Conservation (phyloP, 2,797 vertebrate species). For the Pteronotus mesoamericanus region DNA sequence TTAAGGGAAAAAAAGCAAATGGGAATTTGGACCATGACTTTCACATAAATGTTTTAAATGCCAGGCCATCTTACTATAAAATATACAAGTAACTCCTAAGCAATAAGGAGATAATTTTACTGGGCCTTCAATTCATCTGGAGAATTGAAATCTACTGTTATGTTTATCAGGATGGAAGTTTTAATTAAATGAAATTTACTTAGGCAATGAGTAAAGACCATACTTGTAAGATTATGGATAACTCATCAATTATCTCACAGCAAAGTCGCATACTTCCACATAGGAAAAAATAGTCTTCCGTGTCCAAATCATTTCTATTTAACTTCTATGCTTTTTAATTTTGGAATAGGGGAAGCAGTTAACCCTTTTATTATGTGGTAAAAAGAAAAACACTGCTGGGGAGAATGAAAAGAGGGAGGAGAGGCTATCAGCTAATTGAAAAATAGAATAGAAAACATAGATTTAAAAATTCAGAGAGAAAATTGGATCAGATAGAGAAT, state of each 20-base stretch:
- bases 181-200: slow-evolving; percentile 13
- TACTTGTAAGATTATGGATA: background rate
- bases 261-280: background rate
- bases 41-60: background rate
- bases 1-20: background rate
- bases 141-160: background rate
- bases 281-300: background rate
- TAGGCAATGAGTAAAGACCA: slow-evolving; percentile 5
- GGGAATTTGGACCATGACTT: background rate
- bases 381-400: background rate
- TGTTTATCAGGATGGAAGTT: background rate
- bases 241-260: background rate
- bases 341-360: background rate
- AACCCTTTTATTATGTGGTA: background rate
- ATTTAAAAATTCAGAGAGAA: background rate
- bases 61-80: background rate
- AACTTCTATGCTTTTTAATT: background rate
- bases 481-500: background rate
- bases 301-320: background rate
- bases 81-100: background rate
- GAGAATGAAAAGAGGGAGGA: background rate
- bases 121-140: background rate
- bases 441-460: background rate
- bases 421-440: background rate
- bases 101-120: slow-evolving; percentile 7